A percentile compares a stretch with the other conserved stretches of the same genome.
phyloP scores from a whole-genome alignment of 2,888 invertebrate species.

The Altica lythri region DNA sequence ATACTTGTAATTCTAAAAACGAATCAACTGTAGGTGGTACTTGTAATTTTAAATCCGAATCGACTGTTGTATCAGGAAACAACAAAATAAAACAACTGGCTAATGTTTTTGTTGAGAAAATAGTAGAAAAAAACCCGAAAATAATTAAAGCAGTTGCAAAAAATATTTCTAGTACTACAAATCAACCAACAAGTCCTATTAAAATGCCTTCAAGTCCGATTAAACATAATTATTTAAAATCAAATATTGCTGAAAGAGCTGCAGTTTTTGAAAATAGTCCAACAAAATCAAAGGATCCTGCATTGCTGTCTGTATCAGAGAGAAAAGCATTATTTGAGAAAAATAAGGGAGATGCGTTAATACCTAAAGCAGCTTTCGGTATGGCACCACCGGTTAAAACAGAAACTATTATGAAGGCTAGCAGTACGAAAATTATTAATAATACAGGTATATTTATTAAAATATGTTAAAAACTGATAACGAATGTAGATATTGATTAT shows the following conservation, averaged over 20 bases:
- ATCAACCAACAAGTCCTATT: conserved; percentile 36
- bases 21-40: no score
- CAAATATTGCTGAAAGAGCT: conserved; percentile 67
- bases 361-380: conserved; percentile 79
- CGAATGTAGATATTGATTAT: no score
- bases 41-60: no score
- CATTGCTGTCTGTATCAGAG: conserved; percentile 81
- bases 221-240: no score
- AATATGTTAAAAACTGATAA: no score
- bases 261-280: conserved; percentile 73
- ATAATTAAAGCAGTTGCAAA: not conserved
- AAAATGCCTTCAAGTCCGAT: conserved; percentile 52
- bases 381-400: conserved; percentile 64
- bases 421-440: conserved; percentile 37
- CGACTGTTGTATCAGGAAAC: no score
- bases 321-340: conserved; percentile 87
- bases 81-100: conserved; percentile 49
- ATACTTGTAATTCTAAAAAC: no score
- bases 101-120: conserved; percentile 25
- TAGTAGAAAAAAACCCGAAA: conserved; percentile 8
- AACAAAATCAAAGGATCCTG: conserved; percentile 71
- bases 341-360: conserved; percentile 73
- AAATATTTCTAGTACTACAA: not conserved
- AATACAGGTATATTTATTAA: no score
- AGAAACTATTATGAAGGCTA: conserved; percentile 40